Conservation (phyloP, 2,888 invertebrate genomes). For the Bellardia pandia region DNA sequence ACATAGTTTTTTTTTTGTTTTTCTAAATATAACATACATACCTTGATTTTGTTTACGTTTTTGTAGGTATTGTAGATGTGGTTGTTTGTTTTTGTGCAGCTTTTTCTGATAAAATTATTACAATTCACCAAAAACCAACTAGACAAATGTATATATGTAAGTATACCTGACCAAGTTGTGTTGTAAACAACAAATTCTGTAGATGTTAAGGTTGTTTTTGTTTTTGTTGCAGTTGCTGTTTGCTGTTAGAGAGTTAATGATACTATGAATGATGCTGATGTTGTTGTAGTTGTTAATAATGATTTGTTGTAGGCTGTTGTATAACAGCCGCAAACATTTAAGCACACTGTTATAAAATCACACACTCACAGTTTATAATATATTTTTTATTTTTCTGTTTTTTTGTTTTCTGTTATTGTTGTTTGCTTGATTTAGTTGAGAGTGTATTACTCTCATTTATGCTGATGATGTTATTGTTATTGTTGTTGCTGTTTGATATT, state of each 20-base stretch:
- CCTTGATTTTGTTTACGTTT: slow-evolving; percentile 57
- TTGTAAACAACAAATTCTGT: slow-evolving; percentile 7
- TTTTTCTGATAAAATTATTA: not conserved
- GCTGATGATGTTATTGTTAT: slow-evolving; percentile 15
- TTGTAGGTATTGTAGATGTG: slow-evolving; percentile 4
- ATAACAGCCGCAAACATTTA: not conserved
- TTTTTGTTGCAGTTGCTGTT: slow-evolving; percentile 3
- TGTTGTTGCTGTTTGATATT: not conserved
- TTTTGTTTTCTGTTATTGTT: not conserved
- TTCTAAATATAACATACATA: slow-evolving; percentile 41
- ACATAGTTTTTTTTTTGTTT: not conserved
- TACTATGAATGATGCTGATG: not conserved
- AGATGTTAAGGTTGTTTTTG: slow-evolving; percentile 23
- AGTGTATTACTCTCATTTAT: slow-evolving; percentile 35
- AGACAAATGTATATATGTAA: too few species aligned
- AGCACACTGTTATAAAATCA: not conserved
- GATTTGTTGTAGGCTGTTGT: slow-evolving; percentile 2
- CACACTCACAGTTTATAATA: too few species aligned
- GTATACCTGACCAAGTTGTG: not conserved
- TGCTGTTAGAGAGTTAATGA: not conserved
- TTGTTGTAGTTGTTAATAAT: not conserved
- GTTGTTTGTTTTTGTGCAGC: not conserved
- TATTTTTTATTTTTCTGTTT: not conserved
- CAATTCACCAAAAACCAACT: too few species aligned
- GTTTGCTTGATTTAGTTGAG: not conserved